Evolutionary conservation across 2,113 vertebrate genomes (phyloP).

Genomic region (Rynchops niger): DNA sequence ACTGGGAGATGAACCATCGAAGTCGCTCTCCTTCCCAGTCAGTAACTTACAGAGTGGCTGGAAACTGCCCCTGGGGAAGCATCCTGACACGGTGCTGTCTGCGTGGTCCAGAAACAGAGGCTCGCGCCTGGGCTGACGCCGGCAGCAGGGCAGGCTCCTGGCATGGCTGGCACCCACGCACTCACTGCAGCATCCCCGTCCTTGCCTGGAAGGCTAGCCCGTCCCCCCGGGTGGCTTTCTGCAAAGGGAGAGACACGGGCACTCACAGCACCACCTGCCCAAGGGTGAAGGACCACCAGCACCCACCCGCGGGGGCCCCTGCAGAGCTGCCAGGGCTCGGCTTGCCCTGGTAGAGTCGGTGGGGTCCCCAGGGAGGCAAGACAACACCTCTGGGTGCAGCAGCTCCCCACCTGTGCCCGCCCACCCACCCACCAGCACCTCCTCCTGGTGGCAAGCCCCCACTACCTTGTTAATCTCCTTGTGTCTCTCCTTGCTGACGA

Average conservation of each 20-base stretch:
- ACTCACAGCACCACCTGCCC: not conserved
- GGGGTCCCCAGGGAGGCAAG: not conserved
- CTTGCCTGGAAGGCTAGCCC: conserved; percentile 89
- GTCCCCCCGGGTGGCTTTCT: conserved; percentile 90
- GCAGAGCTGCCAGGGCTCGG: not conserved
- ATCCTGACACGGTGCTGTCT: not conserved
- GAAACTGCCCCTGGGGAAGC: not conserved
- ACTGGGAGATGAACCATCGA: not conserved
- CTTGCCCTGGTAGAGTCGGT: not conserved
- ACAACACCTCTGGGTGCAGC: not conserved
- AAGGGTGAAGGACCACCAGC: not conserved
- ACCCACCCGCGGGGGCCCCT: fast-evolving
- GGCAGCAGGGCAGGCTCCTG: not conserved
- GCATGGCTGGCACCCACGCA: not conserved
- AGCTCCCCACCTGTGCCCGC: not conserved
- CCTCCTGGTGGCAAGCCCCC: not conserved
- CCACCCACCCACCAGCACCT: not conserved
- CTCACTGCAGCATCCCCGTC: conserved; percentile 77
- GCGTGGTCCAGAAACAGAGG: not conserved
- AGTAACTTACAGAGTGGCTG: not conserved
- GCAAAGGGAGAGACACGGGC: not conserved
- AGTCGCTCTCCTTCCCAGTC: not conserved
- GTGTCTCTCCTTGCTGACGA: conserved; percentile 90
- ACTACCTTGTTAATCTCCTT: conserved; percentile 94
- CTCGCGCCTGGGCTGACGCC: not conserved